Evolutionary conservation across 1,140 invertebrate genomes (phyloP).

Genomic region (Plectrocnemia conspersa): DNA sequence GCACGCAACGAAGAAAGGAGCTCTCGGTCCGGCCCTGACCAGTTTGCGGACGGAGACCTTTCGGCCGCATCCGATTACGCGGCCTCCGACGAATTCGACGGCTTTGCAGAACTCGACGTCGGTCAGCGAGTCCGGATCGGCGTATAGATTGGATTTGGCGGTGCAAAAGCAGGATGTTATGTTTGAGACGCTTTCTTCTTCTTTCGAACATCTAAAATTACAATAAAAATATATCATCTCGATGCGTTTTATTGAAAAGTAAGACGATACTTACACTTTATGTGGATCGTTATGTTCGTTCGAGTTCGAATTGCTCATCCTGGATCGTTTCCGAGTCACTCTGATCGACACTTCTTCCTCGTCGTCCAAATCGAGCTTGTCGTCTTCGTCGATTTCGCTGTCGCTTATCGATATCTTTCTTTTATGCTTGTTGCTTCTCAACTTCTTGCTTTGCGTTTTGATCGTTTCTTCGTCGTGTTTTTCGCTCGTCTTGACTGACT

Average conservation of each 20-base stretch:
- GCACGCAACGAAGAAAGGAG: slow-evolving; percentile 83
- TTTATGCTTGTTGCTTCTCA: neutral
- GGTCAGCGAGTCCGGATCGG: slow-evolving; percentile 28
- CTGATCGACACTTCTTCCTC: slow-evolving; percentile 10
- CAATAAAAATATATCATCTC: neutral
- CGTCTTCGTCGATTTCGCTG: slow-evolving; percentile 16
- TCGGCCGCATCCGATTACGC: slow-evolving; percentile 72
- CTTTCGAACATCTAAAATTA: neutral
- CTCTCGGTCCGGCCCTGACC: slow-evolving; percentile 68
- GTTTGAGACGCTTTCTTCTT: neutral
- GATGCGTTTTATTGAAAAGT: too few species aligned
- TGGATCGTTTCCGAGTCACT: slow-evolving; percentile 30
- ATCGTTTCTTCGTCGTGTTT: too few species aligned
- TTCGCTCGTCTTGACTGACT: too few species aligned
- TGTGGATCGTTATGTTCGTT: slow-evolving; percentile 2
- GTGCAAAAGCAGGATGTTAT: slow-evolving; percentile 26
- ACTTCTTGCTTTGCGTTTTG: neutral
- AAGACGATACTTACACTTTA: neutral
- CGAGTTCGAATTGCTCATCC: slow-evolving; percentile 19
- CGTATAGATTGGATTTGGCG: slow-evolving; percentile 21
- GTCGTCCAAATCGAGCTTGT: too few species aligned
- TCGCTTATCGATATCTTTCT: slow-evolving; percentile 1
- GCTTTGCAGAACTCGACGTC: slow-evolving; percentile 57
- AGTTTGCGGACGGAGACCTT: slow-evolving; percentile 57
- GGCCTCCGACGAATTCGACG: slow-evolving; percentile 73